Evolutionary conservation across 2,888 invertebrate genomes (phyloP).

Genomic region (Dryomyza anilis): DNA sequence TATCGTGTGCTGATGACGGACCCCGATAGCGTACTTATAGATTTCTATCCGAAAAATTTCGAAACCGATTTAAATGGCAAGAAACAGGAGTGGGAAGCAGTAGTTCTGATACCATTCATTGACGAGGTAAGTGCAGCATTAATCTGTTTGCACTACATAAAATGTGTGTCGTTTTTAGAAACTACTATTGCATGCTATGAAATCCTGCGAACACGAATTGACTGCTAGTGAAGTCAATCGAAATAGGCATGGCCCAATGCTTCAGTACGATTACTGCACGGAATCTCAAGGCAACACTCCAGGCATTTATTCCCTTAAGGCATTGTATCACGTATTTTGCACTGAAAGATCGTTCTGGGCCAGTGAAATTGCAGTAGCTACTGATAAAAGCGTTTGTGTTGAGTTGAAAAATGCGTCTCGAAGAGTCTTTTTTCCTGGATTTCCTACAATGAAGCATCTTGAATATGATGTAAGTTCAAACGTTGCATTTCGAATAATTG

Average conservation of each 20-base stretch:
- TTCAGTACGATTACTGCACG: conserved; percentile 72
- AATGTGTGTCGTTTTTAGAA: conserved; percentile 59
- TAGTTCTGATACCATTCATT: conserved; percentile 92
- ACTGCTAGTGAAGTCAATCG: conserved; percentile 73
- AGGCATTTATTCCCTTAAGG: conserved; percentile 68
- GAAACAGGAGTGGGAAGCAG: conserved; percentile 94
- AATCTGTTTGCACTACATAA: background rate
- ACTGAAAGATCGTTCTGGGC: conserved; percentile 48
- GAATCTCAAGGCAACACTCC: conserved; percentile 65
- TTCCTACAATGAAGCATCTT: conserved; percentile 88
- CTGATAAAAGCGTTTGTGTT: conserved; percentile 42
- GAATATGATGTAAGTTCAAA: conserved; percentile 72
- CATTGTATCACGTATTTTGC: conserved; percentile 57
- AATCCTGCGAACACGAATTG: conserved; percentile 68
- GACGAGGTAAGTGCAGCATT: conserved; percentile 69
- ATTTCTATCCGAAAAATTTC: conserved; percentile 91
- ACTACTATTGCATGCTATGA: conserved; percentile 77
- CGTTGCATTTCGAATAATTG: no score
- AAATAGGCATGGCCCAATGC: conserved; percentile 88
- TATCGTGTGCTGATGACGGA: conserved; percentile 81
- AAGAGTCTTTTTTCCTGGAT: conserved; percentile 76
- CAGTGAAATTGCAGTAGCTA: conserved; percentile 43
- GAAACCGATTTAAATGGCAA: conserved; percentile 96
- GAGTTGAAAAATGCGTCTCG: conserved; percentile 46
- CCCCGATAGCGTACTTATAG: conserved; percentile 77